phyloP scores from a whole-genome alignment of 2,797 vertebrate genomes.

The Chaetodon trifasciatus region DNA sequence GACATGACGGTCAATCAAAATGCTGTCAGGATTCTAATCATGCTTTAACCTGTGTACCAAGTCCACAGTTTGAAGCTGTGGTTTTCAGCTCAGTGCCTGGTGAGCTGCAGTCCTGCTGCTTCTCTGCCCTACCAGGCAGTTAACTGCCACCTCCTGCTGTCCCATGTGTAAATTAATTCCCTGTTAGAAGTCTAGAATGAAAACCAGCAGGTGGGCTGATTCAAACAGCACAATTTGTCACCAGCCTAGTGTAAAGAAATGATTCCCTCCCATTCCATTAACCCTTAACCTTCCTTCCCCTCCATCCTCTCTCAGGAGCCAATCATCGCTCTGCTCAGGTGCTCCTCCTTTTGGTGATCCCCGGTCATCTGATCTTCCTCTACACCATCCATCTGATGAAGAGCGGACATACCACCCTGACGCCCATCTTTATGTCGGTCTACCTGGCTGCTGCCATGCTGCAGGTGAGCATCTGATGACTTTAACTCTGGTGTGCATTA shows the following conservation, averaged over 20 bases:
- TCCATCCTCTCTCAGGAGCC: constrained; percentile 82
- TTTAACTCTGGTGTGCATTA: background rate
- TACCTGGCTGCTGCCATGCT: constrained; percentile 93
- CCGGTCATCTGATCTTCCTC: constrained; percentile 95
- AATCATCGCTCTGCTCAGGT: constrained; percentile 97
- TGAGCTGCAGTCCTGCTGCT: background rate
- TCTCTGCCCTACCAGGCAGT: background rate
- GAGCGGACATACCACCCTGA: constrained; percentile 94
- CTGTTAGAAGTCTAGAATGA: constrained; percentile 23
- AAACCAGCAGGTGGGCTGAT: constrained; percentile 12
- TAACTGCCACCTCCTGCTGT: constrained; percentile 11
- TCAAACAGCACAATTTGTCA: background rate
- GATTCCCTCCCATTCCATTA: background rate
- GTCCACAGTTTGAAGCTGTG: background rate
- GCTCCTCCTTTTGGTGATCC: constrained; percentile 91
- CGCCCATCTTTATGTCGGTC: constrained; percentile 91
- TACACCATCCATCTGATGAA: constrained; percentile 97
- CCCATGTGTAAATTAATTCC: constrained; percentile 22
- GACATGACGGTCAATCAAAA: background rate
- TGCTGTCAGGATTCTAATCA: background rate
- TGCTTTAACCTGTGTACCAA: background rate
- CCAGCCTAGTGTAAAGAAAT: background rate
- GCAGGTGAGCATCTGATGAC: constrained; percentile 88
- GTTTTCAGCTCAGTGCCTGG: background rate
- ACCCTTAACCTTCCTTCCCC: background rate